Evolutionary conservation across 2,797 vertebrate species (phyloP).

Genomic region (Leptodactylus fallax): DNA sequence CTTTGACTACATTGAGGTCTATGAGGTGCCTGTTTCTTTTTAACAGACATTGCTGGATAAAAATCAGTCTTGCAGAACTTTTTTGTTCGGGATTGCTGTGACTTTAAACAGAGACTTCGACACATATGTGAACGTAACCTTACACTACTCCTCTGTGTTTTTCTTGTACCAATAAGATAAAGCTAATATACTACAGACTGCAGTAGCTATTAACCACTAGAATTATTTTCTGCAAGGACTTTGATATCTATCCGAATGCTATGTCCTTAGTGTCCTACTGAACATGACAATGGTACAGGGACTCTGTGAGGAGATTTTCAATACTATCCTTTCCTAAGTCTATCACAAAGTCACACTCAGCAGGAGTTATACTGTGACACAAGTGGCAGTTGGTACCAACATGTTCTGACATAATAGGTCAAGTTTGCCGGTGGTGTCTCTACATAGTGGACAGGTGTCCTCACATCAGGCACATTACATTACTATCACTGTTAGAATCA

Average conservation of each 20-base stretch:
- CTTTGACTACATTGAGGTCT: no score
- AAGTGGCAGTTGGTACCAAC: slow-evolving; percentile 17
- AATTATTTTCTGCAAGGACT: not conserved
- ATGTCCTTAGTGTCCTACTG: not conserved
- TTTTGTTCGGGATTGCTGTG: no score
- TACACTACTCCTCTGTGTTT: no score
- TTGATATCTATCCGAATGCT: not conserved
- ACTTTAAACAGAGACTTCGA: no score
- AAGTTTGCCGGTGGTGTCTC: slow-evolving; percentile 11
- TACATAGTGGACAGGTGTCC: slow-evolving; percentile 55
- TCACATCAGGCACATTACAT: slow-evolving; percentile 54
- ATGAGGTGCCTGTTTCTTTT: no score
- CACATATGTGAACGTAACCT: no score
- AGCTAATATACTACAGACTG: no score
- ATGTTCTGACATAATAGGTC: slow-evolving; percentile 41
- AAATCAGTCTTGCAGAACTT: no score
- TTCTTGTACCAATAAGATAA: no score
- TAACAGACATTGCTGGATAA: no score
- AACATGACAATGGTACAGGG: not conserved
- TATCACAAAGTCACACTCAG: slow-evolving; percentile 18
- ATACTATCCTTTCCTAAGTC: not conserved
- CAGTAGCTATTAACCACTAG: not conserved
- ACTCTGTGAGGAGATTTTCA: not conserved
- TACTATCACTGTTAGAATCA: slow-evolving; percentile 45
- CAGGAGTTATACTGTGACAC: not conserved